Evolutionary conservation across 2,113 vertebrate species (phyloP), one percentile per base, ranked within the genome.

Genomic region (Crotalus helleri): DNA sequence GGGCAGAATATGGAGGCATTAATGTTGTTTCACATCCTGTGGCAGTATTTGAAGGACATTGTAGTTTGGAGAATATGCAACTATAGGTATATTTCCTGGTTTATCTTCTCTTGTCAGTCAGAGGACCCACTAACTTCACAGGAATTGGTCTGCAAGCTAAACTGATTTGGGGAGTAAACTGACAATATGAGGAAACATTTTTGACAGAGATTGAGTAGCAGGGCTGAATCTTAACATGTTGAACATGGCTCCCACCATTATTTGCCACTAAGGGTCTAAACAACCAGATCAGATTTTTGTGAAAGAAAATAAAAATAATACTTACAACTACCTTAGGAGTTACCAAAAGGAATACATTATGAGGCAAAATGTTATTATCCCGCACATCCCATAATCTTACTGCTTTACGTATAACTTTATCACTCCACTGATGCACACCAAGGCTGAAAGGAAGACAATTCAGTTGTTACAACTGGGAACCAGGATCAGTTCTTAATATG

Each of bases 341-440:
- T 90, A 98, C 97, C 11, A 99, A 97, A 58, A 99, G 98, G 95
- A 98, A 96, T 49, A 99, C 98, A 5, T 98, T 95, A 95, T 99
- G 99, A 91, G 94, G 97, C 87, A 99, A 96, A 97, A 98, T 98
- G 91, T 93, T 97, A 54, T 98, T 98, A 91, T 98, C 98, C 51
- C 98, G 98, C 89, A 98, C 64, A 49, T 99, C 98, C 99, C 99
- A 99, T 39, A 98, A 93, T 69, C 99, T 97, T 92, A 97, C 98
- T 15, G 98, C 98, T 93, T 96, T 98, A 26, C 96, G 97, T 95
- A 99, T 97, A 7, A 99, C 98, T 51, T 98, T 98, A 88, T 97
- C 98, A 88, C 99, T 99, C 99, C 99, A 99, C 94, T 99, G 99
- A 96, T 99, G 99, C 51, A 99, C 97, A 92, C 99, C 99, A 94